Percentiles rank a stretch among this genome's conserved stretches.
These are phyloP conservation scores for Callinectes sapidus DNA, from an alignment of 2,888 invertebrate species.

Conservation along the genomic window DNA sequence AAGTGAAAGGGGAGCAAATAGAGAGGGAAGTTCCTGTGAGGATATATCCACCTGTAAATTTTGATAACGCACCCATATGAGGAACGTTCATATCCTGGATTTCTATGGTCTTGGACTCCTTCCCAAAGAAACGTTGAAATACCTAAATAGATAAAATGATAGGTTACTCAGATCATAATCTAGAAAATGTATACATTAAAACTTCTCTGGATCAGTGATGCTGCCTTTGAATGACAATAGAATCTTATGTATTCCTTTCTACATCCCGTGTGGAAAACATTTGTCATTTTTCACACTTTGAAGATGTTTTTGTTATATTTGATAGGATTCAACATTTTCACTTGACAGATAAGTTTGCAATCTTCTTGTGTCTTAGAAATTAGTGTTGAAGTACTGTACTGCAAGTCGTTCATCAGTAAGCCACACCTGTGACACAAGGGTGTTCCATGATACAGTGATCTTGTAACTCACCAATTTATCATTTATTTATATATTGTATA, in stretches of 20 bases:
- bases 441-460: background rate
- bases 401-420: too few species aligned
- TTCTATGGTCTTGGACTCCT: background rate
- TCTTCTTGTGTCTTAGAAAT: background rate
- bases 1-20: background rate
- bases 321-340: background rate
- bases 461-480: too few species aligned
- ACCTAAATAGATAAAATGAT: background rate
- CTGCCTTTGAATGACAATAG: background rate
- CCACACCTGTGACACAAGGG: background rate
- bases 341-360: background rate
- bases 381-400: too few species aligned
- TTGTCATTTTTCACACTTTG: background rate
- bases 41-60: background rate
- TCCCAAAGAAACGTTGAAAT: background rate
- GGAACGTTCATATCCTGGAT: background rate
- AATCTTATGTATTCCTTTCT: background rate
- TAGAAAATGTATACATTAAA: background rate
- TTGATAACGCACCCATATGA: background rate
- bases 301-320: background rate
- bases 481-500: background rate
- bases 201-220: background rate
- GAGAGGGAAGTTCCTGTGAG: background rate
- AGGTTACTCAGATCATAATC: background rate
- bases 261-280: background rate